Evolutionary conservation across 2,113 vertebrate species (phyloP).

Genomic region (Ciconia boyciana): DNA sequence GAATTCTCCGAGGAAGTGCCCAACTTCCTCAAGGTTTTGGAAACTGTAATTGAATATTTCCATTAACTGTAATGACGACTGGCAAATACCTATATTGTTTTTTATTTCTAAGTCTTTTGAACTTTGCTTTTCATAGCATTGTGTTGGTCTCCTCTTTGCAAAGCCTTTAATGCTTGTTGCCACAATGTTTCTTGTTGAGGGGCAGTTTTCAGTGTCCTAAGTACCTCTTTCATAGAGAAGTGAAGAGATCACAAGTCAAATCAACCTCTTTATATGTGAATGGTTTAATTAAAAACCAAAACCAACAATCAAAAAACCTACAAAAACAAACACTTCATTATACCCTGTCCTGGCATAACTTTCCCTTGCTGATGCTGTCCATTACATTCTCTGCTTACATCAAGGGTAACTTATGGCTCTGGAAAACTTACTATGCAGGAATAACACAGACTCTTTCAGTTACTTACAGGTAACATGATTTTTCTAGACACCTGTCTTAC

Average conservation of each 20-base stretch:
- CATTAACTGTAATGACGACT: background rate
- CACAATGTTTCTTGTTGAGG: background rate
- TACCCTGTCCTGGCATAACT: background rate
- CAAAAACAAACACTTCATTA: accelerated
- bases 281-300: background rate
- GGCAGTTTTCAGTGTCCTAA: background rate
- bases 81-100: background rate
- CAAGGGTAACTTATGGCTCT: background rate
- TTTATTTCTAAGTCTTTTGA: background rate
- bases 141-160: background rate
- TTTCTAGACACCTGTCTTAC: background rate
- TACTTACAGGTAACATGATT: background rate
- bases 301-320: background rate
- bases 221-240: background rate
- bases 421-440: background rate
- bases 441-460: background rate
- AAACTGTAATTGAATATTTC: background rate
- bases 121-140: background rate
- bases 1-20: background rate
- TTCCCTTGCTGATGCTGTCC: background rate
- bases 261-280: background rate
- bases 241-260: background rate
- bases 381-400: background rate
- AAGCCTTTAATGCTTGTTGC: background rate
- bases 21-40: background rate